Percentiles rank a stretch among this genome's conserved stretches.
Evolutionary conservation across 2,888 invertebrate species (phyloP).

Genomic region (Cabera pusaria): DNA sequence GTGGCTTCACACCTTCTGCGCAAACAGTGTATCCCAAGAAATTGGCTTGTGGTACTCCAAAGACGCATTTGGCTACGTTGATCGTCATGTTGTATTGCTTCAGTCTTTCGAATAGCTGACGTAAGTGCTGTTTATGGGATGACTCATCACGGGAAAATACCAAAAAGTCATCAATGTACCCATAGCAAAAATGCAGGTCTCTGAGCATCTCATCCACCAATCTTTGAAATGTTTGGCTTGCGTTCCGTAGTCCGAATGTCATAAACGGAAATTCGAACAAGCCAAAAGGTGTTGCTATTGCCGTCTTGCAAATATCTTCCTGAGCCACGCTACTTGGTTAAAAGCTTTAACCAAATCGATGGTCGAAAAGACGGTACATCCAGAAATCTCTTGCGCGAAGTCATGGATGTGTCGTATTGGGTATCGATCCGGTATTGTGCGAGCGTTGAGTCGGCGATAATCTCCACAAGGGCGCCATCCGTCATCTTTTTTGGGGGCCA

Average conservation of each 20-base stretch:
- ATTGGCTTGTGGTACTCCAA: constrained; percentile 10
- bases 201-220: constrained; percentile 14
- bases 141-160: background rate
- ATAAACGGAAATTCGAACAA: background rate
- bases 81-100: constrained; percentile 4
- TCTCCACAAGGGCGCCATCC: constrained; percentile 28
- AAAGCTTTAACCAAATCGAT: background rate
- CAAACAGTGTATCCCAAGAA: constrained; percentile 26
- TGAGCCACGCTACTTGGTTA: background rate
- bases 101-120: constrained; percentile 3
- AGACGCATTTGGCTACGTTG: constrained; percentile 6
- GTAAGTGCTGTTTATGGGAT: constrained; percentile 4
- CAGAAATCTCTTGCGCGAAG: constrained; percentile 4
- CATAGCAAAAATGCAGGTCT: constrained; percentile 17
- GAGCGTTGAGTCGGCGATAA: constrained; percentile 14
- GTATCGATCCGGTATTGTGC: constrained; percentile 16
- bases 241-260: background rate
- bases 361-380: background rate
- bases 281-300: background rate
- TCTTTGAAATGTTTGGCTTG: background rate
- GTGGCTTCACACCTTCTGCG: constrained; percentile 11
- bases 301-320: background rate
- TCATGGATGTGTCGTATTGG: constrained; percentile 24
- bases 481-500: constrained; percentile 16
- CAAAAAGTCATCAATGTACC: constrained; percentile 7